phyloP scores from a whole-genome alignment of 1,140 invertebrate species.

The Homalodisca vitripennis region DNA sequence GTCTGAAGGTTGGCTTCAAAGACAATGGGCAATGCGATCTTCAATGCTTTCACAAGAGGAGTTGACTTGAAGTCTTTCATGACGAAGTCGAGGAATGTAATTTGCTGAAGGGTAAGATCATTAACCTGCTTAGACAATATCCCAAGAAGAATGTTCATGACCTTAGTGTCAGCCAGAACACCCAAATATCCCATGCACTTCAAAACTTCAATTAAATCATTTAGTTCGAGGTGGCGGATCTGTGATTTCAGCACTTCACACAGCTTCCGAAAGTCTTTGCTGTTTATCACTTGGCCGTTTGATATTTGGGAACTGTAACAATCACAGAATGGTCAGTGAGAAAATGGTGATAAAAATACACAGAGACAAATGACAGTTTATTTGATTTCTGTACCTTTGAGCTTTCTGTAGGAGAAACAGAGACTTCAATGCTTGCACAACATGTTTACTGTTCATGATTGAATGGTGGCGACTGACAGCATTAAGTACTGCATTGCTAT shows the following conservation, averaged over 20 bases:
- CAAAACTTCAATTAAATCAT: conserved; percentile 55
- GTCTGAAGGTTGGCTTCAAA: conserved; percentile 58
- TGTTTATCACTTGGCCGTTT: conserved; percentile 41
- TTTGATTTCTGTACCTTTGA: background rate
- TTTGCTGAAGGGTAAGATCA: conserved; percentile 55
- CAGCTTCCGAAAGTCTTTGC: conserved; percentile 49
- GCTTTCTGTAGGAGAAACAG: background rate
- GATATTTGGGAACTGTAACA: conserved; percentile 25
- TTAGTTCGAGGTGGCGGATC: conserved; percentile 51
- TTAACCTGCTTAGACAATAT: conserved; percentile 59
- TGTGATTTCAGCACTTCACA: conserved; percentile 54
- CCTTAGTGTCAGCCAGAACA: conserved; percentile 53
- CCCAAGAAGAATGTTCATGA: conserved; percentile 61
- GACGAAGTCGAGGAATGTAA: conserved; percentile 59
- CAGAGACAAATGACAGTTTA: background rate
- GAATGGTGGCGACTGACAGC: background rate
- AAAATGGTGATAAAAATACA: background rate
- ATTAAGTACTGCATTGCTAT: background rate
- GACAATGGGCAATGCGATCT: conserved; percentile 58
- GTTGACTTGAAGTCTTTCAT: conserved; percentile 50
- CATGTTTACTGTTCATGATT: background rate
- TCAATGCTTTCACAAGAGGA: conserved; percentile 58
- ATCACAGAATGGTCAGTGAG: background rate
- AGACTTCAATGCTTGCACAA: background rate
- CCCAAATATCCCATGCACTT: conserved; percentile 57